These are phyloP conservation scores for Tetraodon nigroviridis DNA, from an alignment of 2,113 vertebrate species.

Conservation along the genomic window DNA sequence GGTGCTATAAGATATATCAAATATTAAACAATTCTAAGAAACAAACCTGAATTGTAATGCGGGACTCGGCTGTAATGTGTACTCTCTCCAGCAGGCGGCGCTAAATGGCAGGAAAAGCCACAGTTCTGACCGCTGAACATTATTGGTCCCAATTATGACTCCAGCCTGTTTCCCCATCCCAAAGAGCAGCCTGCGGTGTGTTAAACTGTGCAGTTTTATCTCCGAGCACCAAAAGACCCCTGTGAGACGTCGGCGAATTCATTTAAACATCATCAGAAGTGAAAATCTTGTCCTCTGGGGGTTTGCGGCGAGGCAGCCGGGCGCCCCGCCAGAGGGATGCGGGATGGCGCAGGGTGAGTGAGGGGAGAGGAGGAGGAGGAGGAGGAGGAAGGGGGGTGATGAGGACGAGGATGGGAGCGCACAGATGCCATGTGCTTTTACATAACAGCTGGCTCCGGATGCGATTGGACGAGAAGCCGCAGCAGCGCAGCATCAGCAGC, in stretches of 20 bases:
- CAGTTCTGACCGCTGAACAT: neutral
- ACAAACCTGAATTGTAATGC: no score
- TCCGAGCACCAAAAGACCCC: no score
- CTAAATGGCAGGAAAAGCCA: no score
- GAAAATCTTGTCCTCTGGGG: neutral
- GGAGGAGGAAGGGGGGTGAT: neutral
- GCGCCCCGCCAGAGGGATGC: slow-evolving; percentile 48
- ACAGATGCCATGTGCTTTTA: slow-evolving; percentile 58
- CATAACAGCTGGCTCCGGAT: slow-evolving; percentile 58
- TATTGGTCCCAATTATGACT: neutral
- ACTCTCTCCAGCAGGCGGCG: no score
- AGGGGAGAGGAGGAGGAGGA: neutral
- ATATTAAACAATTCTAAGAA: no score
- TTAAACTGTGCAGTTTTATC: no score
- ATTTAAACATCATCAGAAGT: no score
- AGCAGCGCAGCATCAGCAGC: slow-evolving; percentile 14
- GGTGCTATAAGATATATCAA: no score
- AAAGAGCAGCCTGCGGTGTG: no score
- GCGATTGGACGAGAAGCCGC: slow-evolving; percentile 33
- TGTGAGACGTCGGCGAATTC: no score
- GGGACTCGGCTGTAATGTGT: no score
- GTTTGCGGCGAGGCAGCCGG: slow-evolving; percentile 15
- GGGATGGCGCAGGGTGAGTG: slow-evolving; percentile 41
- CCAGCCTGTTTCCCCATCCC: no score
- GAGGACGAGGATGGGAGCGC: neutral